phyloP scores from a whole-genome alignment of 37 sponge, comb jelly and placozoan genomes.

The Corticium candelabrum region DNA sequence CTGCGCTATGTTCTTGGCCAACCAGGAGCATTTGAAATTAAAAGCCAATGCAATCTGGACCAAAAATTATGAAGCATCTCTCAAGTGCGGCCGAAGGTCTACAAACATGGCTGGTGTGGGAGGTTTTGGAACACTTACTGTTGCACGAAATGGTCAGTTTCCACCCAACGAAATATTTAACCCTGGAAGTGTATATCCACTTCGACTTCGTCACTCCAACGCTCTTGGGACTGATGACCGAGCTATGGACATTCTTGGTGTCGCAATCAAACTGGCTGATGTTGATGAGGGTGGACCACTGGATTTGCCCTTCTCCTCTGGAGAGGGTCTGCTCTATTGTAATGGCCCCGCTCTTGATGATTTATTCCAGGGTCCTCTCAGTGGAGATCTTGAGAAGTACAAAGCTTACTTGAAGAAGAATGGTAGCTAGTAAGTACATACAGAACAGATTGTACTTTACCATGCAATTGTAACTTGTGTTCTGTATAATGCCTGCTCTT shows the following conservation, averaged over 20 bases:
- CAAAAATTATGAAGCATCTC: neutral
- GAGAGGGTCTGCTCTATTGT: neutral
- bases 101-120: neutral
- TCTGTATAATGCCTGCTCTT: too few relatives aligned
- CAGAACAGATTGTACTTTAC: too few relatives aligned
- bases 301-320: neutral
- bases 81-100: neutral
- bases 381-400: neutral
- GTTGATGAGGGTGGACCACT: neutral
- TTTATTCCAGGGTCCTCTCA: neutral
- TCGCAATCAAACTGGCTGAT: neutral
- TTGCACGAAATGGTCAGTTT: neutral
- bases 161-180: neutral
- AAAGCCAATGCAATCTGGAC: neutral
- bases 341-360: neutral
- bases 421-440: neutral
- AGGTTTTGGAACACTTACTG: neutral
- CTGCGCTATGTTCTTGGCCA: neutral
- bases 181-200: neutral
- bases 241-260: neutral
- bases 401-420: neutral
- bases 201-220: conserved; percentile 17
- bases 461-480: too few relatives aligned
- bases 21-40: neutral
- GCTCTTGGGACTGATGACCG: neutral